These are phyloP conservation scores for Macrobrachium nipponense DNA, from an alignment of 1,140 invertebrate species.

Conservation along the genomic window DNA sequence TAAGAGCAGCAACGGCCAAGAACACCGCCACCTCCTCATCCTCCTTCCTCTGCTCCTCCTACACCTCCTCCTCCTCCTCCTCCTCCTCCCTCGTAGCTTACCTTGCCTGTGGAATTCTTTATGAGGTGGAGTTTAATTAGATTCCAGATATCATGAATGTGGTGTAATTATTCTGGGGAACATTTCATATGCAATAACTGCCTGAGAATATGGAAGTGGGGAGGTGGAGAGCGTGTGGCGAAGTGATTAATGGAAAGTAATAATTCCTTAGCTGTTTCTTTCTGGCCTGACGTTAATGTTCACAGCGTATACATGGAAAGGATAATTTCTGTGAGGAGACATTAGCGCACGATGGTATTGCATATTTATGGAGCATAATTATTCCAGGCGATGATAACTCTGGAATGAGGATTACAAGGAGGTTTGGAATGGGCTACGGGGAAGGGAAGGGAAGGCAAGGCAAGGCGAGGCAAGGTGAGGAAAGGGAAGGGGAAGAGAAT, in stretches of 20 bases:
- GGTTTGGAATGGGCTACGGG: not conserved
- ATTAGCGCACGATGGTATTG: slow-evolving; percentile 61
- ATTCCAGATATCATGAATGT: slow-evolving; percentile 62
- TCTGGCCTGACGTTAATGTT: slow-evolving; percentile 58
- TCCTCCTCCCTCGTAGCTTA: slow-evolving; percentile 38
- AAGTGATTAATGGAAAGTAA: slow-evolving; percentile 59
- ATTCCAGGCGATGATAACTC: slow-evolving; percentile 60
- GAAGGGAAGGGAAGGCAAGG: not conserved
- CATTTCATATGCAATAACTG: slow-evolving; percentile 62
- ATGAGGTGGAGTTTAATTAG: slow-evolving; percentile 60
- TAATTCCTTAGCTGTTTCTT: slow-evolving; percentile 61
- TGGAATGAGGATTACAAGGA: slow-evolving; percentile 49
- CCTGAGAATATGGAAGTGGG: slow-evolving; percentile 58
- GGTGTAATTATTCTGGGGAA: slow-evolving; percentile 59
- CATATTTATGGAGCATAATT: slow-evolving; percentile 61
- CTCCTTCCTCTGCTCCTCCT: not conserved
- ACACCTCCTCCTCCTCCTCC: not conserved
- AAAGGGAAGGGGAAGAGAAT: not conserved
- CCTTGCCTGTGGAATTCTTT: slow-evolving; percentile 61
- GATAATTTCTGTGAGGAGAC: slow-evolving; percentile 60
- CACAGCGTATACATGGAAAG: slow-evolving; percentile 59
- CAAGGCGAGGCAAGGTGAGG: not conserved
- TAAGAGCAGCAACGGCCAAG: not conserved
- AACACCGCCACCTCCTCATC: slow-evolving; percentile 5
- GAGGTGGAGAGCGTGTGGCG: slow-evolving; percentile 52